These are phyloP conservation scores for Calliopsis andreniformis DNA, from an alignment of 1,140 invertebrate genomes.

Conservation along the genomic window DNA sequence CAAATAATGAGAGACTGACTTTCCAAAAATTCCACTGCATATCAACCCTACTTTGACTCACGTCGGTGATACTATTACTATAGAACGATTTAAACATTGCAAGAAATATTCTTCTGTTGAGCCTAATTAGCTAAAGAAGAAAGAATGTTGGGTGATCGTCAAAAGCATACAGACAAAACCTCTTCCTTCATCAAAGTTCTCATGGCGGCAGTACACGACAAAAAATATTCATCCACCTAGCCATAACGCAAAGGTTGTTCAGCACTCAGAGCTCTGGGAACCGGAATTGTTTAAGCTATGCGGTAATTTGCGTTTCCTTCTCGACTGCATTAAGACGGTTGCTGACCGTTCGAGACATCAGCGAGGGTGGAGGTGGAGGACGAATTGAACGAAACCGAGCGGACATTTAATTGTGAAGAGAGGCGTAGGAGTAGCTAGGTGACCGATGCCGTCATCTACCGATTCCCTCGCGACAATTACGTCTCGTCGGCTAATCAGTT, in stretches of 20 bases:
- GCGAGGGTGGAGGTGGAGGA: constrained; percentile 36
- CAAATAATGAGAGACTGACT: too few species aligned
- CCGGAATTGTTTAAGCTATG: constrained; percentile 3
- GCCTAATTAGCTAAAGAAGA: too few species aligned
- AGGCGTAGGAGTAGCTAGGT: constrained; percentile 45
- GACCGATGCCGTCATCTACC: constrained; percentile 21
- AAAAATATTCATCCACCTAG: neutral
- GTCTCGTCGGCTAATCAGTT: constrained; percentile 30
- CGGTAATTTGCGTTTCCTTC: constrained; percentile 13
- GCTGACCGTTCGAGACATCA: constrained; percentile 34
- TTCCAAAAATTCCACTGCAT: too few species aligned
- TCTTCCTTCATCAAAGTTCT: too few species aligned
- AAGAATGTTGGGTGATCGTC: too few species aligned
- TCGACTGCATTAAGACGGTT: constrained; percentile 7
- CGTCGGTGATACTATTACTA: too few species aligned
- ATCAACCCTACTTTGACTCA: too few species aligned
- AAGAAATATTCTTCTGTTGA: too few species aligned
- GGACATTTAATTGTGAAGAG: constrained; percentile 48
- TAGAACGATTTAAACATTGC: too few species aligned
- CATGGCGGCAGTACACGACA: neutral
- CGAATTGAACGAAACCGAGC: constrained; percentile 39
- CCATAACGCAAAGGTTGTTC: neutral
- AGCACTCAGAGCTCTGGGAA: neutral
- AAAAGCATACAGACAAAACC: too few species aligned
- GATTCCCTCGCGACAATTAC: constrained; percentile 41